phyloP scores from a whole-genome alignment of 2,888 invertebrate species.

The Ephialtes manifestator region DNA sequence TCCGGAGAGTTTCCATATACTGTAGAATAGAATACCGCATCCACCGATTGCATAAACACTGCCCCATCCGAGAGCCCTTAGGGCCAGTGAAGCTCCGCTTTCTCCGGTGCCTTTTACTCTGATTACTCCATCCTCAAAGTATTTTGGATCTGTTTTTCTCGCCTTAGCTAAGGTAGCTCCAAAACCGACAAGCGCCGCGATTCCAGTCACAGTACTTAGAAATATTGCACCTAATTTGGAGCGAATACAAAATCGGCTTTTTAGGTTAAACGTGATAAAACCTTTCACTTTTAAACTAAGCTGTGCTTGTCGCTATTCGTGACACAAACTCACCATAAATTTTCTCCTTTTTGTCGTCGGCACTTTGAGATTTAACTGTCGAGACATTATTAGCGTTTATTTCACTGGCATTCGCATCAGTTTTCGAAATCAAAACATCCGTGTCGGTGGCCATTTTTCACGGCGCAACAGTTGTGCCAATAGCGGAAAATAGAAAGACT shows the following conservation, averaged over 20 bases:
- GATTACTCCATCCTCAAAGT: conserved; percentile 91
- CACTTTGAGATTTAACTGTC: conserved; percentile 61
- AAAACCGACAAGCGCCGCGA: conserved; percentile 94
- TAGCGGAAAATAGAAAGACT: not conserved
- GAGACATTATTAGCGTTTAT: conserved; percentile 62
- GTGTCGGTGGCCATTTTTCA: conserved; percentile 70
- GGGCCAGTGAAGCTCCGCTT: conserved; percentile 92
- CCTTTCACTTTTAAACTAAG: conserved; percentile 11
- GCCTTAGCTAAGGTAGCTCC: conserved; percentile 92
- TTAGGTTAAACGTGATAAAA: conserved; percentile 44
- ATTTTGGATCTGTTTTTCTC: conserved; percentile 92
- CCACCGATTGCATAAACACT: conserved; percentile 95
- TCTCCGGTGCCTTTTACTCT: conserved; percentile 89
- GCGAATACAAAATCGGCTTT: conserved; percentile 37
- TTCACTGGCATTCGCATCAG: conserved; percentile 59
- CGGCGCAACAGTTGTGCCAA: not conserved
- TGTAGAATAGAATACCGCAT: conserved; percentile 92
- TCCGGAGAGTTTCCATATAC: conserved; percentile 95
- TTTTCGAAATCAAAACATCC: conserved; percentile 67
- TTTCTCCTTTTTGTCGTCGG: conserved; percentile 73
- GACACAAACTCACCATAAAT: conserved; percentile 75
- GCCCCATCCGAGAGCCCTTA: conserved; percentile 95
- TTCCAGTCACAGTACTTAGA: conserved; percentile 91
- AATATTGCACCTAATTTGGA: conserved; percentile 89
- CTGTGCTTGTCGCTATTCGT: conserved; percentile 24